Percentiles rank a stretch among this genome's conserved stretches.
Evolutionary conservation across 2,888 invertebrate genomes (phyloP).

Genomic region (Apamea sordens): DNA sequence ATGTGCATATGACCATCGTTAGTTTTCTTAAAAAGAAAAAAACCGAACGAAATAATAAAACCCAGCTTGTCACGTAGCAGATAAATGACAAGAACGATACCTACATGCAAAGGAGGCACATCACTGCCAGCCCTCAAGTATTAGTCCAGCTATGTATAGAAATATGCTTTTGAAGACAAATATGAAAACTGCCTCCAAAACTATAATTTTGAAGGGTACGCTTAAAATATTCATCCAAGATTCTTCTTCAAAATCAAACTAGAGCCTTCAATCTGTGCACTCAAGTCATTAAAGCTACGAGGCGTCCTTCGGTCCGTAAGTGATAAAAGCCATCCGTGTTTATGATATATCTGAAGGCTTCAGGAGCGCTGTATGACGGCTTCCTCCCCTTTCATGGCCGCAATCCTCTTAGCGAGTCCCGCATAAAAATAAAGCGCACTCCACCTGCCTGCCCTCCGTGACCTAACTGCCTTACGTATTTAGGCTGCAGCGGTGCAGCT

Average conservation of each 20-base stretch:
- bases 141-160: conserved; percentile 27
- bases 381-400: conserved; percentile 65
- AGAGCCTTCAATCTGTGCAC: conserved; percentile 57
- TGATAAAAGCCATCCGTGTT: conserved; percentile 73
- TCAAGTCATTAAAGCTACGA: conserved; percentile 61
- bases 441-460: conserved; percentile 77
- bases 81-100: conserved; percentile 48
- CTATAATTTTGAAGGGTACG: conserved; percentile 25
- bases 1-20: not conserved
- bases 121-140: conserved; percentile 2
- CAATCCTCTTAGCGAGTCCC: conserved; percentile 67
- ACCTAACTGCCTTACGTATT: conserved; percentile 86
- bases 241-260: conserved; percentile 45
- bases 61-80: conserved; percentile 26
- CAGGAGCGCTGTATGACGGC: conserved; percentile 60
- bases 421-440: conserved; percentile 73
- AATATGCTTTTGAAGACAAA: conserved; percentile 33
- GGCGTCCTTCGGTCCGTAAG: conserved; percentile 55
- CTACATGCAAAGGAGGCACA: conserved; percentile 31
- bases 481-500: conserved; percentile 89
- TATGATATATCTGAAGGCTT: conserved; percentile 70
- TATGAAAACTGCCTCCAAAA: conserved; percentile 25
- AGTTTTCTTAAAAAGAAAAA: conserved; percentile 12
- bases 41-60: conserved; percentile 31
- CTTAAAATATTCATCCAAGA: conserved; percentile 37